Evolutionary conservation across 2,797 vertebrate genomes (phyloP).

Genomic region (Spinus olivaceus): DNA sequence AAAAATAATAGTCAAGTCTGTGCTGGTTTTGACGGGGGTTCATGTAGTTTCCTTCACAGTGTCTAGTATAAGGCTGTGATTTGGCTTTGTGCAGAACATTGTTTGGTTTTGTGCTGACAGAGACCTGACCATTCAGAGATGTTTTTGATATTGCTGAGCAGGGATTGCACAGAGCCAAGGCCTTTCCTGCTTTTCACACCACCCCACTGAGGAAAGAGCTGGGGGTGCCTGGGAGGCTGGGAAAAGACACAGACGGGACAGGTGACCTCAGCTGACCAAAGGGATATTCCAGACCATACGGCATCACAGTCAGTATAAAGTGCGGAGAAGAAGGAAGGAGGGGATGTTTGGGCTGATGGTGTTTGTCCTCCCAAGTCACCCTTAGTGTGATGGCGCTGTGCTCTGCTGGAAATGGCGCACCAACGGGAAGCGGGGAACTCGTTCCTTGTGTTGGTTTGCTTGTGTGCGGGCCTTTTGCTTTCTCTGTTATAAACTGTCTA

Average conservation of each 20-base stretch:
- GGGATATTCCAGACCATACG: background rate
- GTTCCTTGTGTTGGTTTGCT: background rate
- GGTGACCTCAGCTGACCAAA: background rate
- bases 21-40: background rate
- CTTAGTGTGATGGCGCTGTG: accelerated
- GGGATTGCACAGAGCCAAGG: no score
- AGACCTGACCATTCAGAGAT: no score
- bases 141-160: background rate
- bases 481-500: background rate
- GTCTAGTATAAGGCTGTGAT: background rate
- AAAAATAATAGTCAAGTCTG: background rate
- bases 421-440: background rate
- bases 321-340: accelerated
- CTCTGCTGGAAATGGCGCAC: background rate
- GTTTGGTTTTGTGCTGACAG: background rate
- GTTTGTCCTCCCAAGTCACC: background rate
- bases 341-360: background rate
- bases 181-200: background rate
- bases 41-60: background rate
- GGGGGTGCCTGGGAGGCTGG: accelerated
- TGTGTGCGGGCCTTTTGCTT: background rate
- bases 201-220: accelerated
- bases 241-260: background rate
- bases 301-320: background rate
- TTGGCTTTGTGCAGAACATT: background rate